Evolutionary conservation across 1,140 invertebrate genomes (phyloP), one percentile per base, ranked within the genome.

Genomic region (Paralvinella palmiformis): DNA sequence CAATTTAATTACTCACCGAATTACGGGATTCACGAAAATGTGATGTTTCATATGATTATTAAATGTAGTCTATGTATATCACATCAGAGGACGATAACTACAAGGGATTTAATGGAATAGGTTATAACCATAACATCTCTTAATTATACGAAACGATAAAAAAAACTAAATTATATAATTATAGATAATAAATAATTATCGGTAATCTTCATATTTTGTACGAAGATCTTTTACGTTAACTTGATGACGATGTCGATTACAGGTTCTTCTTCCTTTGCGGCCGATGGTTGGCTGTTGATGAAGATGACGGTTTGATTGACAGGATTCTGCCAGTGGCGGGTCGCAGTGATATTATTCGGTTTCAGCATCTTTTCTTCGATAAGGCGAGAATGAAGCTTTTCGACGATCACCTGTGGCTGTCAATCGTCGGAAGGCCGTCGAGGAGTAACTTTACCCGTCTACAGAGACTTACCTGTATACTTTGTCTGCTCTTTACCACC

Each of bases 301-400:
- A 83, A 69, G 78, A 69, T 7, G 81, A 83, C 68, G 80, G 81
- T 10, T 29, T 77, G 78, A 75, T 82, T 59, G 77, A 81, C 59
- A 68, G 80, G 10, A 58, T 79, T 7, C 48, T 81, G 22, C 77
- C 79, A 10, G 79, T 80, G 1, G 78, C 80, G 22, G 75, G 73
- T 0, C 64, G 69, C 27, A 67, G 71, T 35, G 72, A 77, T 41
- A 63, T 71, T 27, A 61, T 60, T n/a, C 72, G 77, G 37, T 79
- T 78, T 52, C 65, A 64, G 20, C 77, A 80, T 62, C 60, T 81
- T 13, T 79, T 82, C 67, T 53, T 48, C 27, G 33, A 36, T 29
- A 63, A 60, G 7, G 72, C 68, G 31, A 63, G 68, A 57, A 71
- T 69, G 22, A 64, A 70, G 22, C 52, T 69, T 2, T 68, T 59